phyloP scores from a whole-genome alignment of 2,888 invertebrate genomes.

The Sinelater perroti region DNA sequence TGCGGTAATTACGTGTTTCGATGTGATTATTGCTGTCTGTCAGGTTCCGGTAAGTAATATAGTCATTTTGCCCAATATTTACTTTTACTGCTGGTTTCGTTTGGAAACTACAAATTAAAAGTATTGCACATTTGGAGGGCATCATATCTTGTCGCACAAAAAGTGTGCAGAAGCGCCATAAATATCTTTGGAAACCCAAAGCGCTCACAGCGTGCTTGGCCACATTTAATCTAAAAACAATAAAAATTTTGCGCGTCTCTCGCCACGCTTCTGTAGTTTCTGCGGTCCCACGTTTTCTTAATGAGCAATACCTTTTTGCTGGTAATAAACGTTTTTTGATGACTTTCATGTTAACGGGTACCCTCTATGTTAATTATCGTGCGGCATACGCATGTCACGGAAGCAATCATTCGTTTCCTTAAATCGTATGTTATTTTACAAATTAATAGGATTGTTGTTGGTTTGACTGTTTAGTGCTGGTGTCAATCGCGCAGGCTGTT shows the following conservation, averaged over 20 bases:
- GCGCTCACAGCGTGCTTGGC: too few relatives aligned
- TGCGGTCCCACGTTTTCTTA: constrained; percentile 1
- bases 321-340: constrained; percentile 23
- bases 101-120: not conserved
- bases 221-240: not conserved
- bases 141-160: too few relatives aligned
- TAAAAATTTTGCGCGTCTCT: not conserved
- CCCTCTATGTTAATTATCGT: constrained; percentile 28
- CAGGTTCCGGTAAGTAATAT: constrained; percentile 34
- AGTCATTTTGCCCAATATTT: constrained; percentile 35
- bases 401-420: constrained; percentile 42
- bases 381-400: constrained; percentile 35
- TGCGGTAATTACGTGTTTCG: constrained; percentile 35
- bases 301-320: constrained; percentile 19
- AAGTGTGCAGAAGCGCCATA: too few relatives aligned
- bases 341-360: constrained; percentile 26
- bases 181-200: too few relatives aligned
- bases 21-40: constrained; percentile 30
- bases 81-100: constrained; percentile 16
- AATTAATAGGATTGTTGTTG: constrained; percentile 42
- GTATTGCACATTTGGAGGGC: too few relatives aligned
- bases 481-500: constrained; percentile 29
- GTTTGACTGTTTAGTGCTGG: constrained; percentile 32
- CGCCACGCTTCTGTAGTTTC: not conserved
- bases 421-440: constrained; percentile 41